Evolutionary conservation across 2,113 vertebrate genomes (phyloP).

Genomic region (Hyla sarda): DNA sequence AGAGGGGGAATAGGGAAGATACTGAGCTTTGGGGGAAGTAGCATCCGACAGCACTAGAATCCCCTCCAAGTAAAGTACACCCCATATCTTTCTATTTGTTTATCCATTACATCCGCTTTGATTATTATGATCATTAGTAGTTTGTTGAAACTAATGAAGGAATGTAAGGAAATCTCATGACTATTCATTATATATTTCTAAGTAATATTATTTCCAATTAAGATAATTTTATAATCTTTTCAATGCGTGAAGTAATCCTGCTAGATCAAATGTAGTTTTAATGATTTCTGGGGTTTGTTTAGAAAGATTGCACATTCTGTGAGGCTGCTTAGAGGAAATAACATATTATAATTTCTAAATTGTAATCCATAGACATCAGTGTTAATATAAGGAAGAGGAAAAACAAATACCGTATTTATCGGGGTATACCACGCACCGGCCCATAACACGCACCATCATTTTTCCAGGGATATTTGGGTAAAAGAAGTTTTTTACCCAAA

Average conservation of each 20-base stretch:
- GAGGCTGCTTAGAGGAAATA: not conserved
- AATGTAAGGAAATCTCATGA: slow-evolving; percentile 21
- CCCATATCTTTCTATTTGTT: not conserved
- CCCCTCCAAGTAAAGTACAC: too few relatives aligned
- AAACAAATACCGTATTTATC: too few relatives aligned
- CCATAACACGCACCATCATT: too few relatives aligned
- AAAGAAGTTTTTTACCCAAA: too few relatives aligned
- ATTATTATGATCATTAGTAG: not conserved
- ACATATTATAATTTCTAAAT: not conserved
- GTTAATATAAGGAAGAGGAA: too few relatives aligned
- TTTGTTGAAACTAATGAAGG: not conserved
- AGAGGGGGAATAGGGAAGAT: too few relatives aligned
- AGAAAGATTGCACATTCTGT: not conserved
- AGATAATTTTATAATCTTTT: not conserved
- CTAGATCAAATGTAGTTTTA: not conserved
- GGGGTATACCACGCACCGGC: too few relatives aligned
- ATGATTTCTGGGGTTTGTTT: not conserved
- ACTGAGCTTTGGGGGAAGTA: too few relatives aligned
- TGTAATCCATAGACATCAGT: not conserved
- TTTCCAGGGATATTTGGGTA: too few relatives aligned
- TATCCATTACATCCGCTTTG: not conserved
- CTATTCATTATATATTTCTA: not conserved
- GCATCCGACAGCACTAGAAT: too few relatives aligned
- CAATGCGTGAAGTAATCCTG: not conserved
- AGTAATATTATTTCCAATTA: slow-evolving; percentile 10